Evolutionary conservation across 2,113 vertebrate genomes (phyloP), one percentile per base, ranked within the genome.

Genomic region (Diphyllodes magnificus): DNA sequence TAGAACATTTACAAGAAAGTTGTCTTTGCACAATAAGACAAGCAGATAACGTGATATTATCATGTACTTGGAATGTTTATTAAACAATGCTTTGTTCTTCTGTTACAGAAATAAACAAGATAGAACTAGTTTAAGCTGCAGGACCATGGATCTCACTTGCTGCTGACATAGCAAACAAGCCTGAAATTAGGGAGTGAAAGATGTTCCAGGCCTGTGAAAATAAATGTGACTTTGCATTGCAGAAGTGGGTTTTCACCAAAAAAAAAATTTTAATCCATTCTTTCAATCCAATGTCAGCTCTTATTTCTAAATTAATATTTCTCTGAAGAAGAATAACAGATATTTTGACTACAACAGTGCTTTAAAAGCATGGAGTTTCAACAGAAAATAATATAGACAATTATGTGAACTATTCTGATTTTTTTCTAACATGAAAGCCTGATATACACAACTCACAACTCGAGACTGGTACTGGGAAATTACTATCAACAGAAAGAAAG

Each of bases 31-130:
- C 82, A 88, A 66, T 71, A 44, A 66, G 71, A 92, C 64, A 94
- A 82, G 75, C 6, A 82, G 42, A 75, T 56, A 82, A 45, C 28
- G 31, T 92, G 76, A 93, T 71, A 79, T 87, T 84, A 92, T 76
- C 68, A 53, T 49, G 66, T 82, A 95, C 84, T 59, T 83, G 40
- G 47, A 80, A 81, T 95, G 93, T 97, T 97, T 97, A 92, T 90
- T 95, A 97, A 97, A 97, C 95, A 97, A 70, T 66, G 28, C 31
- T 95, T 90, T 93, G 78, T 88, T 85, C 79, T 82, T 76, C 82
- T 79, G 53, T 60, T 86, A 82, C 78, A 86, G 56, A 92, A 95
- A 88, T 35, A 93, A 93, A 91, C 84, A 86, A 76, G 70, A 78
- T 8, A 53, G 63, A 97, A 97, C 97, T 75, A 93, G 96, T 75